Evolutionary conservation across 2,113 vertebrate species (phyloP).

Genomic region (Prionailurus viverrinus): DNA sequence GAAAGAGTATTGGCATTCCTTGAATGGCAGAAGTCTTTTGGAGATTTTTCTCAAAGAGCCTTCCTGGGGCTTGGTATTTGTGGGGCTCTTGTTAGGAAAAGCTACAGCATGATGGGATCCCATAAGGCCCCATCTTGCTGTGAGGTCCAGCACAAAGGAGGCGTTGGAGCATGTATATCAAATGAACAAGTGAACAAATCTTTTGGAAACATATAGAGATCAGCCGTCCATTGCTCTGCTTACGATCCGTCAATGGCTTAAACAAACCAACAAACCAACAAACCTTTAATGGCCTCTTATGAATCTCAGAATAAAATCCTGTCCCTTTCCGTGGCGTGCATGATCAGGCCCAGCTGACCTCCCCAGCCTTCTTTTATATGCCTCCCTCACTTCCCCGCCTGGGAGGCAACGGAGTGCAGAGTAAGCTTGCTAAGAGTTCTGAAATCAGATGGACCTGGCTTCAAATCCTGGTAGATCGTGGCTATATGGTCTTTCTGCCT

Average conservation of each 20-base stretch:
- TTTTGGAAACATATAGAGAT: neutral
- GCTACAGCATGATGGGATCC: neutral
- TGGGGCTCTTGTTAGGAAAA: neutral
- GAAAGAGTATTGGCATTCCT: neutral
- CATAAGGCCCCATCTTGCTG: fast-evolving
- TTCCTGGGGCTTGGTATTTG: neutral
- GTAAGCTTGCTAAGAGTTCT: neutral
- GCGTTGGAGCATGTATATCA: fast-evolving
- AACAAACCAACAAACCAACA: too few species aligned
- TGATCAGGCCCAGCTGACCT: too few species aligned
- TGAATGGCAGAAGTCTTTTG: neutral
- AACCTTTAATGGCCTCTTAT: neutral
- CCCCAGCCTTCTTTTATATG: fast-evolving
- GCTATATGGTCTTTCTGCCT: neutral
- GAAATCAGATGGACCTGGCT: neutral
- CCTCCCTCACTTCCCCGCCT: fast-evolving
- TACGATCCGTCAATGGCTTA: neutral
- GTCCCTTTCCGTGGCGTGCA: fast-evolving
- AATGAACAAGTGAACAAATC: neutral
- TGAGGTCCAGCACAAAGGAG: neutral
- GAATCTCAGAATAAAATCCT: neutral
- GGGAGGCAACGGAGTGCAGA: neutral
- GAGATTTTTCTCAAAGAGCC: neutral
- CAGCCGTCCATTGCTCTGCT: neutral
- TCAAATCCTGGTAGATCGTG: neutral